Evolutionary conservation across 2,888 invertebrate species (phyloP), one percentile per base, ranked within the genome.

Genomic region (Petrolisthes cinctipes): DNA sequence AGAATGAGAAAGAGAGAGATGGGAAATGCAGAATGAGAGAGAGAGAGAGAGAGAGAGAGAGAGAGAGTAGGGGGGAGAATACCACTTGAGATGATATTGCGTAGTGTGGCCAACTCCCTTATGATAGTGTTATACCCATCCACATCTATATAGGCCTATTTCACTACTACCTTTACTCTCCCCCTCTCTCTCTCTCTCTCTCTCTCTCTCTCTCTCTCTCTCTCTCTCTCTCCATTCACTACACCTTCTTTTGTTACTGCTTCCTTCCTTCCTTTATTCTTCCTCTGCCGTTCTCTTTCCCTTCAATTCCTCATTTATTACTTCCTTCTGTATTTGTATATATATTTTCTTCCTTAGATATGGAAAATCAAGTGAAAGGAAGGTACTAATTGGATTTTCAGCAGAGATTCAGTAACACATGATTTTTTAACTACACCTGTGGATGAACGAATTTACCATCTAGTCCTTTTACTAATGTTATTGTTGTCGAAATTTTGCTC

Each of bases 41-140:
- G 61, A 61, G 61, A 61, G 61, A 61, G 61, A 61, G 61, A 61
- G 61, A 61, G 61, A 61, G 61, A 61, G 61, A 61, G 61, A 61
- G 61, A 61, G 61, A 61, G 61, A 3, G 3, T 14, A 3, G 17
- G 61, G 17, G 61, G 3, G 61, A 61, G 3, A 0, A 37, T 2
- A 0, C 37, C 2, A 37, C 37, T 37, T 37, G 37, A 37, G 37
- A 37, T 37, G 37, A 37, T 37, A 37, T 37, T 37, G 37, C 37
- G 37, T 37, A 37, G 37, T 37, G 37, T 37, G 37, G 37, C 37
- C 37, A 37, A 37, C 37, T 37, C 37, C 37, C 37, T 37, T 37
- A 37, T 37, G 37, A 37, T 37, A 37, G 37, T 37, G 37, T 37
- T 37, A 37, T 37, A 37, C 37, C 37, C 37, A 37, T 37, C n/a